These are phyloP conservation scores for Papilio xuthus DNA, from an alignment of 1,140 invertebrate genomes.

Conservation along the genomic window DNA sequence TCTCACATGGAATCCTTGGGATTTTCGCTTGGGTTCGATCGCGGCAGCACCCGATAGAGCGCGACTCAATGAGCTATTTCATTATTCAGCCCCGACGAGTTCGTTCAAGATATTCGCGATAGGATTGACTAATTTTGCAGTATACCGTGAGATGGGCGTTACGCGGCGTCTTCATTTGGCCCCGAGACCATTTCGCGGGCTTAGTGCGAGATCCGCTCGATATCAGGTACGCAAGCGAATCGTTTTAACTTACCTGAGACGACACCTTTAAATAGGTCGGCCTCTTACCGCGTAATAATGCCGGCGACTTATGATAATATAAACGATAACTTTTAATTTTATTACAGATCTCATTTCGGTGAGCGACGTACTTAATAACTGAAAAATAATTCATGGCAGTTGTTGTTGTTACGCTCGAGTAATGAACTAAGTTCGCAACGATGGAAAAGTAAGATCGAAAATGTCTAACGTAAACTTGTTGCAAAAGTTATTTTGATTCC, in stretches of 20 bases:
- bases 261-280: conserved; percentile 54
- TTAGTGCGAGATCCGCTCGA: conserved; percentile 62
- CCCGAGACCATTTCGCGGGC: conserved; percentile 60
- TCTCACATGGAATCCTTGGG: conserved; percentile 71
- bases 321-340: conserved; percentile 55
- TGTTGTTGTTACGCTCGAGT: conserved; percentile 41
- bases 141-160: conserved; percentile 59
- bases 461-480: conserved; percentile 47
- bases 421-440: conserved; percentile 41
- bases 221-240: conserved; percentile 67
- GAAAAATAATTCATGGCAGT: conserved; percentile 55
- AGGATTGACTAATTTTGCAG: conserved; percentile 74
- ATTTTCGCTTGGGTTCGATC: conserved; percentile 66
- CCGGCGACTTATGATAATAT: conserved; percentile 51
- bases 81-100: conserved; percentile 71
- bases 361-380: conserved; percentile 55
- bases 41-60: conserved; percentile 62
- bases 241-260: conserved; percentile 61
- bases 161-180: conserved; percentile 68
- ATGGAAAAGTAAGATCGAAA: conserved; percentile 51
- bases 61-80: conserved; percentile 74
- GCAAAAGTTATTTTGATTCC: conserved; percentile 23
- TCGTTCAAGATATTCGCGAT: conserved; percentile 65
- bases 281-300: conserved; percentile 44
- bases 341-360: conserved; percentile 50